These are phyloP conservation scores for Pomatorhinus ruficollis DNA, from an alignment of 2,113 vertebrate genomes.

Conservation along the genomic window DNA sequence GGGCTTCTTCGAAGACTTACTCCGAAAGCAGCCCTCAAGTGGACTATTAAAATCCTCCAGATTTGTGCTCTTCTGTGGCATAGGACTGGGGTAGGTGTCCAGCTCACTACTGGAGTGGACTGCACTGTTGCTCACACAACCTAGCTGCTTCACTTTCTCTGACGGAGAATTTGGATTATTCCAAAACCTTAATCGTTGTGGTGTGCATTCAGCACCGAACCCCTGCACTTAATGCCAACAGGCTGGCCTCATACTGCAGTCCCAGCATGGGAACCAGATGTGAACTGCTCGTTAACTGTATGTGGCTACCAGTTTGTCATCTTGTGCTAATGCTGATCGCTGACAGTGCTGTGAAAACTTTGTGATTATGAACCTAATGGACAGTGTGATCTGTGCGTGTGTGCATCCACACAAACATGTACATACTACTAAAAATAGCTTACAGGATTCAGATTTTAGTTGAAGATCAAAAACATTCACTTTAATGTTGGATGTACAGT, in stretches of 20 bases:
- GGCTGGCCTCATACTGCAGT: not conserved
- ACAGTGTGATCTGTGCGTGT: not conserved
- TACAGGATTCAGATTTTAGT: not conserved
- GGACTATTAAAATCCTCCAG: not conserved
- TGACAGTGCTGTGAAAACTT: not conserved
- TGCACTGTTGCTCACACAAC: not conserved
- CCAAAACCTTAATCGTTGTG: not conserved
- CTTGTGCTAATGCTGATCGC: not conserved
- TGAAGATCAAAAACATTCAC: not conserved
- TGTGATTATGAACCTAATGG: not conserved
- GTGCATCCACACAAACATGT: not conserved
- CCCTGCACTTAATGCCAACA: not conserved
- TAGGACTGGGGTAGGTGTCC: not conserved
- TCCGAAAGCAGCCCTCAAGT: not conserved
- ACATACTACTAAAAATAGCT: not conserved
- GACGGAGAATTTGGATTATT: not conserved
- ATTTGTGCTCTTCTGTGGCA: not conserved
- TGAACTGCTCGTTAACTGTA: not conserved
- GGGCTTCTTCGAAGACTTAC: not conserved
- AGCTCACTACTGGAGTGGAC: rapidly evolving
- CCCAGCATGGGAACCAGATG: not conserved
- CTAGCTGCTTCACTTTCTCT: not conserved
- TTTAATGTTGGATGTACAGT: not conserved
- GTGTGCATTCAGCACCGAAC: too few species aligned
- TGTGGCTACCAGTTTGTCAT: not conserved